phyloP scores from a whole-genome alignment of 2,797 vertebrate species.

The Sus cebifrons region DNA sequence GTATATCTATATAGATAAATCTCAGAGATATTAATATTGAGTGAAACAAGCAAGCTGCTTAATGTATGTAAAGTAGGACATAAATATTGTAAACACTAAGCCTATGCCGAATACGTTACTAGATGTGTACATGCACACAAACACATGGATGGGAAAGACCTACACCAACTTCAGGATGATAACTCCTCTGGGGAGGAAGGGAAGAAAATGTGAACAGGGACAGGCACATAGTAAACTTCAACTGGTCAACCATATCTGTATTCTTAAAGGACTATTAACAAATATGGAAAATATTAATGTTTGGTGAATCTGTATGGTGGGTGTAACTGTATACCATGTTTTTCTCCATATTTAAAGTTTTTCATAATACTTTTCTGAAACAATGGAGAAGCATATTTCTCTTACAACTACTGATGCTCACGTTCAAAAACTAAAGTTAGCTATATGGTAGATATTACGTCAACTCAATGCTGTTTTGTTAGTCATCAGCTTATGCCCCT shows the following conservation, averaged over 20 bases:
- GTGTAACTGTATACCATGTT: background rate
- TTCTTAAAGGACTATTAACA: conserved; percentile 7
- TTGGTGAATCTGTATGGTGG: background rate
- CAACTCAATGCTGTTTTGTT: conserved; percentile 57
- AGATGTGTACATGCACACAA: background rate
- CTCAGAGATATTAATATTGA: conserved; percentile 28
- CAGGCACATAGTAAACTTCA: conserved; percentile 38
- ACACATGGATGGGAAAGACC: conserved; percentile 7
- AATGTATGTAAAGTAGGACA: background rate
- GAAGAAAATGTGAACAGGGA: background rate
- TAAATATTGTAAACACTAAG: conserved; percentile 51
- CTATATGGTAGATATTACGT: conserved; percentile 25
- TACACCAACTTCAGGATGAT: background rate
- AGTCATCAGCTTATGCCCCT: background rate
- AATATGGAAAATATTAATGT: conserved; percentile 35
- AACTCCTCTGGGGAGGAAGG: background rate
- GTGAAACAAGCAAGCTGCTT: conserved; percentile 52
- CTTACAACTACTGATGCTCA: conserved; percentile 45
- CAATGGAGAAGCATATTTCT: conserved; percentile 41
- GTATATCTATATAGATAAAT: conserved; percentile 2
- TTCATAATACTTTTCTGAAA: conserved; percentile 43
- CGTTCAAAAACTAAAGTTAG: conserved; percentile 61
- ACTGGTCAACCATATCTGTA: background rate
- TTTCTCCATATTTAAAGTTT: conserved; percentile 39
- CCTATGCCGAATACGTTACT: conserved; percentile 34